These are phyloP conservation scores for Fregetta grallaria DNA, from an alignment of 2,113 vertebrate species.

Conservation along the genomic window DNA sequence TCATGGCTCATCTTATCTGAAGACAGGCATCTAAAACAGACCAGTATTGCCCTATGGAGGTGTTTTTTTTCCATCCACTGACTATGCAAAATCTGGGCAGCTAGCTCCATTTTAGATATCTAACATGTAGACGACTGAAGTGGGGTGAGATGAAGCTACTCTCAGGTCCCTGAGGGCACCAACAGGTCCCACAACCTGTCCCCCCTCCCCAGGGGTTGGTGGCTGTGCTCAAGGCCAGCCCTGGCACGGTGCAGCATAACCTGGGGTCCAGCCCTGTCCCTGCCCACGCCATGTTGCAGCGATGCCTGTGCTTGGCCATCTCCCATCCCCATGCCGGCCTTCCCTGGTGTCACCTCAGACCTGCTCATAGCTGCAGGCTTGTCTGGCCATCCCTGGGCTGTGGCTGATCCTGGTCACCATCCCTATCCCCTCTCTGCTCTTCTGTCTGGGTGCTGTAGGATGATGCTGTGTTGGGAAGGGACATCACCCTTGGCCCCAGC, in stretches of 20 bases:
- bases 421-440: neutral
- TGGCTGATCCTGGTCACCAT: no score
- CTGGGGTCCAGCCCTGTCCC: neutral
- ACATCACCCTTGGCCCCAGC: no score
- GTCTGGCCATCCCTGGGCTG: neutral
- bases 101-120: neutral
- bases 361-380: neutral
- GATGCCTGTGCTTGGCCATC: neutral
- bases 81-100: neutral
- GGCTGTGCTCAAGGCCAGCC: neutral
- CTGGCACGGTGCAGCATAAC: neutral
- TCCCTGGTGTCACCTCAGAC: fast-evolving
- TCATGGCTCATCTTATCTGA: neutral
- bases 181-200: neutral
- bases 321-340: neutral
- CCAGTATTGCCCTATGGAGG: neutral
- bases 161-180: fast-evolving
- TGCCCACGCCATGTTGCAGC: fast-evolving
- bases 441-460: neutral
- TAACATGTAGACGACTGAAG: neutral
- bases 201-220: neutral
- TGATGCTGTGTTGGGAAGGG: neutral
- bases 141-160: neutral
- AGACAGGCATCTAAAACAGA: neutral
- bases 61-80: neutral